A percentile compares a stretch with the other conserved stretches of the same genome.
phyloP scores from a whole-genome alignment of 37 sponge, comb jelly and placozoan species.

The Chondrosia reniformis region DNA sequence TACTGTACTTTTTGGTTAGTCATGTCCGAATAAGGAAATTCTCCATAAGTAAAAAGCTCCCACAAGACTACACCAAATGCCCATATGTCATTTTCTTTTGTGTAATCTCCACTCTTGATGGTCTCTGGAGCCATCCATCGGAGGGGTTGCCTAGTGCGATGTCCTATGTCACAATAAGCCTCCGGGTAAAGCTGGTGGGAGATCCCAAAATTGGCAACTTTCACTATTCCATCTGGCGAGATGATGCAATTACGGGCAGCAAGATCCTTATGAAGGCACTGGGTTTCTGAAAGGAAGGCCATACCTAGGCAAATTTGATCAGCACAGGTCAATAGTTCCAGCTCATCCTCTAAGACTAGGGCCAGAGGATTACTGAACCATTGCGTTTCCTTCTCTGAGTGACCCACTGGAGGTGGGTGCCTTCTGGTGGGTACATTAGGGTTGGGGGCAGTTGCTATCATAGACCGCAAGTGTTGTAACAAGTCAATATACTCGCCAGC shows the following conservation, averaged over 20 bases:
- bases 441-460: slow-evolving; percentile 15
- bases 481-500: slow-evolving; percentile 48
- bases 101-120: slow-evolving; percentile 28
- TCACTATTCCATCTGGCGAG: slow-evolving; percentile 37
- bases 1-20: slow-evolving; percentile 36
- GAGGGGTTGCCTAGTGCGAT: slow-evolving; percentile 25
- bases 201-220: slow-evolving; percentile 60
- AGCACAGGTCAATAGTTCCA: slow-evolving; percentile 32
- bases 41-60: slow-evolving; percentile 66
- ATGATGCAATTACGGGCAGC: slow-evolving; percentile 65
- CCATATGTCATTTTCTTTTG: slow-evolving; percentile 64
- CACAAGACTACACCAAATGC: slow-evolving; percentile 61
- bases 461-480: slow-evolving; percentile 32
- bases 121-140: slow-evolving; percentile 75
- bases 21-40: slow-evolving; percentile 45
- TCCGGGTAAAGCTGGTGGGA: slow-evolving; percentile 53
- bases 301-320: slow-evolving; percentile 67
- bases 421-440: not conserved
- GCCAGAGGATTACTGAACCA: slow-evolving; percentile 15
- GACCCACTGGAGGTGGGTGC: not conserved
- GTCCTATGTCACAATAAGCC: slow-evolving; percentile 33
- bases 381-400: not conserved
- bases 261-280: slow-evolving; percentile 54
- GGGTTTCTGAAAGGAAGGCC: slow-evolving; percentile 49
- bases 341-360: not conserved